A percentile compares a stretch with the other conserved stretches of the same genome.
These are phyloP conservation scores for Punctoribates punctum DNA, from an alignment of 2,888 invertebrate species.

Conservation along the genomic window DNA sequence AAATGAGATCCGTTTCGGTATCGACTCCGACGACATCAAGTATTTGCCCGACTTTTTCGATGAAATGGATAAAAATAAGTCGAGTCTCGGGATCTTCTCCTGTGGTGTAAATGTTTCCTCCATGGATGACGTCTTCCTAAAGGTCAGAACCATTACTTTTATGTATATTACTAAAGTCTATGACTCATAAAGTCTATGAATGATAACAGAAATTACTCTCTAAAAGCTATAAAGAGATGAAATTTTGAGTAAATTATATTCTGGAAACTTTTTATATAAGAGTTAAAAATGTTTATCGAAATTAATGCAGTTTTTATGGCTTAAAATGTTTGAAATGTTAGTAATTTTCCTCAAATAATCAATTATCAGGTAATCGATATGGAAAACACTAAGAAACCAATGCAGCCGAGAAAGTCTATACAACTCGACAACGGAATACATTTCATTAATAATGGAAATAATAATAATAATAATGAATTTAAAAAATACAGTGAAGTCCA, in stretches of 20 bases:
- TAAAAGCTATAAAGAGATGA: background rate
- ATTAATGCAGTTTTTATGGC: no score
- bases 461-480: background rate
- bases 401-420: background rate
- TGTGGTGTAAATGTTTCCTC: conserved; percentile 81
- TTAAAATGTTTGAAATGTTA: no score
- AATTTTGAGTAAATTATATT: no score
- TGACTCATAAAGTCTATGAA: background rate
- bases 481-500: conserved; percentile 4
- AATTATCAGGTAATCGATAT: conserved; percentile 11
- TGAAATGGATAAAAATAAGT: conserved; percentile 62
- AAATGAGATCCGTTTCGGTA: conserved; percentile 52
- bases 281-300: no score
- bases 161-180: background rate
- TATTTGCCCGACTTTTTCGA: conserved; percentile 63
- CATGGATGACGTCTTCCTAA: conserved; percentile 85
- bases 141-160: conserved; percentile 56
- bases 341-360: background rate
- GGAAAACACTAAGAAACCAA: conserved; percentile 9
- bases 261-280: no score
- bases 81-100: conserved; percentile 64
- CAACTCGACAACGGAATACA: conserved; percentile 5
- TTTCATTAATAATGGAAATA: background rate
- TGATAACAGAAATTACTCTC: background rate
- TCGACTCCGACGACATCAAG: conserved; percentile 60